phyloP scores from a whole-genome alignment of 1,140 invertebrate species.

The Hormaphis cornu region DNA sequence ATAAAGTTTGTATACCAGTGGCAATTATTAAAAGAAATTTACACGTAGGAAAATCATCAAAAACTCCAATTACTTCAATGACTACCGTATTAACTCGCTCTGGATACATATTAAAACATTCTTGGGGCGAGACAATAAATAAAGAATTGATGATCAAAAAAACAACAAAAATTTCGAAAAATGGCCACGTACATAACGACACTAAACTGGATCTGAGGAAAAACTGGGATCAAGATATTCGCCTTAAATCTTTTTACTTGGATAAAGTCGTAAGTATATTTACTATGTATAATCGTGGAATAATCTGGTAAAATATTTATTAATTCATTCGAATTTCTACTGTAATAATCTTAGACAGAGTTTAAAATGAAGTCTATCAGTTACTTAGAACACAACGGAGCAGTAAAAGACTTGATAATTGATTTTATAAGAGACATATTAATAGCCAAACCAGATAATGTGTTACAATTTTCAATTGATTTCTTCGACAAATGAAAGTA shows the following conservation, averaged over 20 bases:
- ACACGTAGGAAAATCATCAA: background rate
- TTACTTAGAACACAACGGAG: background rate
- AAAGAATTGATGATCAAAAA: background rate
- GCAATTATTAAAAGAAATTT: background rate
- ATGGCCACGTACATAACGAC: background rate
- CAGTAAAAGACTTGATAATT: background rate
- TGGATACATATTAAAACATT: conserved; percentile 10
- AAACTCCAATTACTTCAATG: background rate
- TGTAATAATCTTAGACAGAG: background rate
- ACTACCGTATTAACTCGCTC: background rate
- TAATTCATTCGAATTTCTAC: background rate
- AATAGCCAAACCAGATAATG: background rate
- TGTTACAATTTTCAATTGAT: conserved; percentile 15
- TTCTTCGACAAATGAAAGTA: background rate
- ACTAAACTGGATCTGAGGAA: background rate
- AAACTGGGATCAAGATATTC: background rate
- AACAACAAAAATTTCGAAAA: background rate
- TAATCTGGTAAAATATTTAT: background rate
- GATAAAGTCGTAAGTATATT: background rate
- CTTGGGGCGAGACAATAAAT: background rate
- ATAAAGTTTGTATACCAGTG: background rate
- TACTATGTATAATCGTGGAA: background rate
- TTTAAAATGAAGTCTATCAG: background rate
- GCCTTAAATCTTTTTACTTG: background rate
- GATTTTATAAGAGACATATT: background rate